Base-by-base conservation (phyloP, 2,113 vertebrate genomes). In the Progne subis region DNA sequence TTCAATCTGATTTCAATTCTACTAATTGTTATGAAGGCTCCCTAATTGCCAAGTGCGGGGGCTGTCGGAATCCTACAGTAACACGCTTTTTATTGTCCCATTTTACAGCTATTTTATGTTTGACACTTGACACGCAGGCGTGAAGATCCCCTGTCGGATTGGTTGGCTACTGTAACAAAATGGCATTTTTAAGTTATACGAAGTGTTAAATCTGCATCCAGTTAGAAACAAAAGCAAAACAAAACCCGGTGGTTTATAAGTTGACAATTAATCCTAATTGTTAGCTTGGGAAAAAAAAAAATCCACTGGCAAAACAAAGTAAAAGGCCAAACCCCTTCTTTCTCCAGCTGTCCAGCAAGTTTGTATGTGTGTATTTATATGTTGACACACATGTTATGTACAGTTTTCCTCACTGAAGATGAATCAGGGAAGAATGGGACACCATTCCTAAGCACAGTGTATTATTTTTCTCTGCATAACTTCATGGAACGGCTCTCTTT, bases 221-320 rank as follows among this genome's bases (percentile, higher is more conserved):
- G 92, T 95, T 97, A 94, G 76, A 94, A 94, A 89, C 47, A 90
- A 92, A 96, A 88, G n/a, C 94, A 92, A 94, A 94, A 57, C 64
- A 68, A 86, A 61, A 70, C 37, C 18, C 17, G 0, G 56, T 64
- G 74, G 67, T 70, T 85, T 92, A 65, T 59, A 86, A 77, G 53
- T 90, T 93, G 77, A 94, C 86, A 91, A 67, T 93, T 82, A 90
- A 82, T 90, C 41, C 59, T 93, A 81, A 93, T 90, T 88, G 72
- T 83, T 93, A 88, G 37, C 80, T 96, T 84, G 92, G 81, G n/a
- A 20, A 53, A 55, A 90, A 93, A 61, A 93, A 52, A 60, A 37
- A 61, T 32, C 67, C 26, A n/a, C 46, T 47, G 50, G 67, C 53
- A 71, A 77, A 88, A 68, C n/a, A 74, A 68, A 89, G 59, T 87